Evolutionary conservation across 2,797 vertebrate genomes (phyloP), one percentile per base, ranked within the genome.

Genomic region (Enoplosus armatus): DNA sequence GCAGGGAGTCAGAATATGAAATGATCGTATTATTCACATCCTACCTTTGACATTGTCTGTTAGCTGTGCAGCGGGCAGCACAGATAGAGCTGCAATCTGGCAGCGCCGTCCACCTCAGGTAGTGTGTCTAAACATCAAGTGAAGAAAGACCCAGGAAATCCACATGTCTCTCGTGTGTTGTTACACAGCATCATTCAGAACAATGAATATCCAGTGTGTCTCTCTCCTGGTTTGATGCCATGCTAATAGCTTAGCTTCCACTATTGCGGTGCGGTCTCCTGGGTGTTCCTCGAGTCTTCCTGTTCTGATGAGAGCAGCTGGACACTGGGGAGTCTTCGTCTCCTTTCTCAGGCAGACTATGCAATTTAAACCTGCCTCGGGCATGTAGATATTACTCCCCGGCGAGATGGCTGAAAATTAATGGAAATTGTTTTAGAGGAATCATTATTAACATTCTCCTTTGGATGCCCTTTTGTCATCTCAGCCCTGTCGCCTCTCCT

Each of bases 391-490:
- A 95, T 95, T 94, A 94, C 91, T 96, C 95, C 95, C 95, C 29
- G 83, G 92, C 58, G 95, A 92, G 89, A 93, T 84, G 90, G 91
- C 90, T 92, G 91, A 95, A 95, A 96, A 95, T 96, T 94, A 95
- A 95, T 95, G 95, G 94, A 95, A 96, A 95, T 95, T 95, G 94
- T 95, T 96, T 96, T 95, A 94, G 94, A 90, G 93, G 94, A 93
- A 95, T 95, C 91, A 93, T 95, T 94, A 95, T 96, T 95, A 95
- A 95, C 93, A 93, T 95, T 95, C 95, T 95, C 94, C 95, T 95
- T 95, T 95, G 92, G 91, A 95, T 95, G 94, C 93, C 95, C 94
- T 95, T 95, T 95, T 93, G 92, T 94, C 94, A 91, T 92, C 91
- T 90, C 90, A 86, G 87, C 85, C 72, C 77, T 76, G 77, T 86